These are phyloP conservation scores for Amiota minor DNA, from an alignment of 2,888 invertebrate species.

Conservation along the genomic window DNA sequence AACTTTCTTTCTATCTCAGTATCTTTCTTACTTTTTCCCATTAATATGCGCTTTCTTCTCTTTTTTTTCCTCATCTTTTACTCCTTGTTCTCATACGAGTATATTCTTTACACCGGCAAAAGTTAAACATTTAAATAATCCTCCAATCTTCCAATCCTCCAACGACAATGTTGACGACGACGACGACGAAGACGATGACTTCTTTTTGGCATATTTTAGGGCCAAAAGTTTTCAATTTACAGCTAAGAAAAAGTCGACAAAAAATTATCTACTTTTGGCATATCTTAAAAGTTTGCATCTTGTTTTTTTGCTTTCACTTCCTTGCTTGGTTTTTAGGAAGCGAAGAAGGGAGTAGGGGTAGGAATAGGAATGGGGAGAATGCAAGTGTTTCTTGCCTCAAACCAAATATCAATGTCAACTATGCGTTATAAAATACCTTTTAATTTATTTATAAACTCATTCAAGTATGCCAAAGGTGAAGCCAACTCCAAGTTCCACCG, in stretches of 20 bases:
- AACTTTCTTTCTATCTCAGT: too few relatives aligned
- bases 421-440: constrained; percentile 46
- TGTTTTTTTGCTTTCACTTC: too few relatives aligned
- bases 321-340: too few relatives aligned
- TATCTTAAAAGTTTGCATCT: constrained; percentile 17
- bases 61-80: too few relatives aligned
- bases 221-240: constrained; percentile 42
- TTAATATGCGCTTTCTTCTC: too few relatives aligned
- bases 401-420: constrained; percentile 45
- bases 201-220: too few relatives aligned
- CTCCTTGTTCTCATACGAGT: too few relatives aligned
- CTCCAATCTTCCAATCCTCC: constrained; percentile 1
- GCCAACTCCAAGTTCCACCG: too few relatives aligned
- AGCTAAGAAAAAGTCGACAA: constrained; percentile 23
- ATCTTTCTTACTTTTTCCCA: too few relatives aligned
- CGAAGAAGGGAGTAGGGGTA: too few relatives aligned
- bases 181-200: not conserved
- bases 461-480: constrained; percentile 41
- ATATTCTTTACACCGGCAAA: not conserved
- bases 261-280: constrained; percentile 44
- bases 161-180: constrained; percentile 34
- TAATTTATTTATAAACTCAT: constrained; percentile 64
- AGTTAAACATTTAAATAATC: constrained; percentile 28
- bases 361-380: too few relatives aligned
- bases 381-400: too few relatives aligned